Conservation (phyloP, 2,797 vertebrate species). For the Morus bassanus region DNA sequence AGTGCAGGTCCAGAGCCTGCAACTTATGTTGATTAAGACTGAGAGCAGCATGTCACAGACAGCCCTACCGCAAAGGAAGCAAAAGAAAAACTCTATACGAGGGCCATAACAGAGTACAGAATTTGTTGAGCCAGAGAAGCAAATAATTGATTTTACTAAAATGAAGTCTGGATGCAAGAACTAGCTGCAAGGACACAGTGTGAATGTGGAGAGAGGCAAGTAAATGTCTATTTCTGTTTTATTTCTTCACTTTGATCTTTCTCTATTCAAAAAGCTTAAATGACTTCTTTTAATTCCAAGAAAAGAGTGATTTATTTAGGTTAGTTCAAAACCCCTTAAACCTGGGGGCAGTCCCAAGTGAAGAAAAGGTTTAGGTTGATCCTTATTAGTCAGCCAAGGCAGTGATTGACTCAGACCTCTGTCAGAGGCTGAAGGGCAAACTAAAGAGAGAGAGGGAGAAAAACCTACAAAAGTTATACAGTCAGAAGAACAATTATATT, state of each 20-base stretch:
- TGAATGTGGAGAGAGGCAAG: not conserved
- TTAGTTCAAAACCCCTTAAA: not conserved
- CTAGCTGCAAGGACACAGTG: not conserved
- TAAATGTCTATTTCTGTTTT: not conserved
- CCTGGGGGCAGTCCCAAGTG: accelerated
- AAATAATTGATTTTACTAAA: not conserved
- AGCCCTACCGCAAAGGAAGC: accelerated
- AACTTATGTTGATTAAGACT: not conserved
- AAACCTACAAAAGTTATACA: not conserved
- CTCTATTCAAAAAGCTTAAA: not conserved
- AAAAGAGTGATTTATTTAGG: not conserved
- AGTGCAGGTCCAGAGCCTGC: not conserved
- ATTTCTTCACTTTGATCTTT: not conserved
- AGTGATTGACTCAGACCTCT: not conserved
- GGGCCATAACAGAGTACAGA: not conserved
- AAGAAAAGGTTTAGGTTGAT: not conserved
- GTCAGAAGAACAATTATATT: not conserved
- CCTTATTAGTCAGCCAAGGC: not conserved
- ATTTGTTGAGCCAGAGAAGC: not conserved
- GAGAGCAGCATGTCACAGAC: not conserved
- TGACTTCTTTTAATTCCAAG: not conserved
- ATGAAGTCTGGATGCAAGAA: not conserved
- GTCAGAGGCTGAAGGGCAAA: not conserved
- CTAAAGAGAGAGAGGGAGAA: not conserved
- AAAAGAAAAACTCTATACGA: not conserved